These are phyloP conservation scores for Orchesella flavescens DNA, from an alignment of 2,888 invertebrate species.

Conservation along the genomic window DNA sequence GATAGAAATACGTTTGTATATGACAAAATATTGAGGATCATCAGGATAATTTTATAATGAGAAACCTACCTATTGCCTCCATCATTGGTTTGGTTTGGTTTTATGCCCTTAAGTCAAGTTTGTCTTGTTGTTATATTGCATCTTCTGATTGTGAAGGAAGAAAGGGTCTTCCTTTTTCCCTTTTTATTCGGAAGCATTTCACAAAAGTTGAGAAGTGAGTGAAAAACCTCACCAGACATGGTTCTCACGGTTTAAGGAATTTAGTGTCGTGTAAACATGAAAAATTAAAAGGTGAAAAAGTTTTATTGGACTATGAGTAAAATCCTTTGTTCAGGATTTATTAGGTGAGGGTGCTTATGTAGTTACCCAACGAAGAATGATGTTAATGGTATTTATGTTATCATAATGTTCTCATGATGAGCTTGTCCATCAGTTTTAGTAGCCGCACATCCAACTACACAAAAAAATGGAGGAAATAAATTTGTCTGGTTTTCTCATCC, in stretches of 20 bases:
- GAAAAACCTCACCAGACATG: slow-evolving; percentile 31
- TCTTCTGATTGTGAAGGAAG: neutral
- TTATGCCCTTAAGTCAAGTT: neutral
- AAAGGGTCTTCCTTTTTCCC: slow-evolving; percentile 4
- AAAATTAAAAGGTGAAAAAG: slow-evolving; percentile 40
- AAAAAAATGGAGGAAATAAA: neutral
- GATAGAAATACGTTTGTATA: no score
- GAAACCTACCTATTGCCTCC: slow-evolving; percentile 32
- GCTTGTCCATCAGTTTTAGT: no score
- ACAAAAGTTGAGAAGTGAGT: slow-evolving; percentile 1
- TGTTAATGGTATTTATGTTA: no score
- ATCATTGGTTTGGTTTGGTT: neutral
- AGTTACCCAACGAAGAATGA: neutral
- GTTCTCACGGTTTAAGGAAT: slow-evolving; percentile 39
- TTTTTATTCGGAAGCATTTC: neutral
- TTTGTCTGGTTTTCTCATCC: no score
- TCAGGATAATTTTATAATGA: neutral
- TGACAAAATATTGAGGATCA: no score
- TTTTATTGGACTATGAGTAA: slow-evolving; percentile 28
- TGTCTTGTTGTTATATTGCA: neutral
- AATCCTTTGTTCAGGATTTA: slow-evolving; percentile 32
- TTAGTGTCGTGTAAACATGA: slow-evolving; percentile 42
- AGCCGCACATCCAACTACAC: no score
- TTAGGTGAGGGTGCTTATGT: slow-evolving; percentile 2
- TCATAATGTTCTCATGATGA: no score